Percentiles rank a stretch among this genome's conserved stretches.
Evolutionary conservation across 2,888 invertebrate genomes (phyloP).

Genomic region (Thymelicus acteon): DNA sequence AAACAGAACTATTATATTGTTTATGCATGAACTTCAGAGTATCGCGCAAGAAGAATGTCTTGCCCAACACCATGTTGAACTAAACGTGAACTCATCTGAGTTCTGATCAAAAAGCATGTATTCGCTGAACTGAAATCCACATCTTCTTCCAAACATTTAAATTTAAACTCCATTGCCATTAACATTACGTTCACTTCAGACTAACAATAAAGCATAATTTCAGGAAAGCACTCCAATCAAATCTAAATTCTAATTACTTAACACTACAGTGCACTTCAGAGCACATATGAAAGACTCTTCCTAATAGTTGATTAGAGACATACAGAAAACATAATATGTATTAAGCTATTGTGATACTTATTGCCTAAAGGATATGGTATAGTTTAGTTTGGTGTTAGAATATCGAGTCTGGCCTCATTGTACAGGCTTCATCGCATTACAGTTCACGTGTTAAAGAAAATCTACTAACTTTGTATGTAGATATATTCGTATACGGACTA

Average conservation of each 20-base stretch:
- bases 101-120: conserved; percentile 12
- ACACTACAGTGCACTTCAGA: neutral
- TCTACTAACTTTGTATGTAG: conserved; percentile 47
- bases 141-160: neutral
- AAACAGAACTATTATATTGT: no score
- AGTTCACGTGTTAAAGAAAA: conserved; percentile 58
- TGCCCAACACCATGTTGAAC: neutral
- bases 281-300: neutral
- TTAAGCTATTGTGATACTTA: neutral
- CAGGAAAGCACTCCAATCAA: neutral
- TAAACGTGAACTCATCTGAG: conserved; percentile 1
- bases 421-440: conserved; percentile 72
- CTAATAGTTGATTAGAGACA: neutral
- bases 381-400: conserved; percentile 40
- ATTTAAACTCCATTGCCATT: neutral
- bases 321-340: neutral
- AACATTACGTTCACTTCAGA: neutral
- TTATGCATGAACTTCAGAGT: no score
- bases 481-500: conserved; percentile 21
- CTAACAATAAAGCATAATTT: neutral
- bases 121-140: neutral
- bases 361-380: neutral
- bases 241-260: neutral
- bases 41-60: no score
- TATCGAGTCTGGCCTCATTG: conserved; percentile 56